These are phyloP conservation scores for Pycnomerus fuliginosus DNA, from an alignment of 2,888 invertebrate genomes.

Conservation along the genomic window DNA sequence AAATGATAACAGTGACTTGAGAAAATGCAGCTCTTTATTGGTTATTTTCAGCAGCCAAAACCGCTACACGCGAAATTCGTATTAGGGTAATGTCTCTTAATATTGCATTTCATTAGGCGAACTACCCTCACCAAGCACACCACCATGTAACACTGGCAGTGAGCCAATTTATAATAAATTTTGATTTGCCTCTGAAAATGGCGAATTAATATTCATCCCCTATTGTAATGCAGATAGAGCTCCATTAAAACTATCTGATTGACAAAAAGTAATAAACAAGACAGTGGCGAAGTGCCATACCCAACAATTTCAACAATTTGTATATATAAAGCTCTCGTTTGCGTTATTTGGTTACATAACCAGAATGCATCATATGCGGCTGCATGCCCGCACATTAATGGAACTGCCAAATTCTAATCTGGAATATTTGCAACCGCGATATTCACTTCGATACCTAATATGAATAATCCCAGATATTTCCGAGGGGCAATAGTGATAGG, in stretches of 20 bases:
- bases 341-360: slow-evolving; percentile 7
- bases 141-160: slow-evolving; percentile 6
- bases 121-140: slow-evolving; percentile 4
- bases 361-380: slow-evolving; percentile 5
- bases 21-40: no score
- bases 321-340: slow-evolving; percentile 9
- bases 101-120: slow-evolving; percentile 11
- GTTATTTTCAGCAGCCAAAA: slow-evolving; percentile 2
- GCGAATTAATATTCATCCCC: not conserved
- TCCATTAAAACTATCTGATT: no score
- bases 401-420: slow-evolving; percentile 8
- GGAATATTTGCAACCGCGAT: slow-evolving; percentile 8
- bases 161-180: slow-evolving; percentile 3
- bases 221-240: no score
- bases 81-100: slow-evolving; percentile 8
- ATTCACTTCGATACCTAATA: no score
- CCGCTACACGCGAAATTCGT: slow-evolving; percentile 14
- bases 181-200: not conserved
- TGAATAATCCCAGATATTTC: no score
- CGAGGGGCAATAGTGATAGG: no score
- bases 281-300: no score
- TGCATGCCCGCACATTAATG: slow-evolving; percentile 12
- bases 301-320: no score
- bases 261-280: no score
- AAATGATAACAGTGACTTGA: no score